These are phyloP conservation scores for Agonopterix arenella DNA, from an alignment of 2,888 invertebrate genomes.

Conservation along the genomic window DNA sequence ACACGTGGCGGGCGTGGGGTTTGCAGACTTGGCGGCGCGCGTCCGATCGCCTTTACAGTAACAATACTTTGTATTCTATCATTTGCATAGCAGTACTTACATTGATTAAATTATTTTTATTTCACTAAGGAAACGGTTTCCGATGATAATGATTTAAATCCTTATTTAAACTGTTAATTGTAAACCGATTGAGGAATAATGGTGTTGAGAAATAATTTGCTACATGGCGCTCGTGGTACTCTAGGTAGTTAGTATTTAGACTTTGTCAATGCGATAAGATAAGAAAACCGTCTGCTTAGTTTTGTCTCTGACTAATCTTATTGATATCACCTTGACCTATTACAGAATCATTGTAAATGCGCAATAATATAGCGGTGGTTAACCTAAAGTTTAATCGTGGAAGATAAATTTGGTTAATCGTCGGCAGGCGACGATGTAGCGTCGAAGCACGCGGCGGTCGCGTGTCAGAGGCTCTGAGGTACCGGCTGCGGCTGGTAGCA, in stretches of 20 bases:
- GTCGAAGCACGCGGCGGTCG: slow-evolving; percentile 5
- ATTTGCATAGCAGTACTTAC: too few species aligned
- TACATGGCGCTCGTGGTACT: slow-evolving; percentile 3
- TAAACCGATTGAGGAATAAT: too few species aligned
- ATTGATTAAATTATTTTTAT: too few species aligned
- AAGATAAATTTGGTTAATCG: slow-evolving; percentile 15
- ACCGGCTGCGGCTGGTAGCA: neutral
- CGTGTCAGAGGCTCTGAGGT: slow-evolving; percentile 3
- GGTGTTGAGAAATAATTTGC: too few species aligned
- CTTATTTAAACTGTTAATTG: too few species aligned
- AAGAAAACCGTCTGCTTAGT: slow-evolving; percentile 27
- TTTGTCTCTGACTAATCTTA: slow-evolving; percentile 32
- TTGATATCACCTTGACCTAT: slow-evolving; percentile 51
- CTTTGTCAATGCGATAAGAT: slow-evolving; percentile 25
- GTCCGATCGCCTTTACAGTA: neutral
- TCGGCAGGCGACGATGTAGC: slow-evolving; percentile 7
- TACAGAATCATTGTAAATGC: slow-evolving; percentile 38
- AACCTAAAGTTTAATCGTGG: slow-evolving; percentile 24
- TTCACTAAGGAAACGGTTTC: too few species aligned
- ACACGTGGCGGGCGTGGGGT: slow-evolving; percentile 10
- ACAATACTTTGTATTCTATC: neutral
- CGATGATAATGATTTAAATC: too few species aligned
- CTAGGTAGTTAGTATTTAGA: slow-evolving; percentile 1
- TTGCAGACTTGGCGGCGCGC: slow-evolving; percentile 14
- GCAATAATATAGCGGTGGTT: slow-evolving; percentile 28